These are phyloP conservation scores for Poecilia velifera DNA, from an alignment of 2,797 vertebrate species.

Conservation along the genomic window DNA sequence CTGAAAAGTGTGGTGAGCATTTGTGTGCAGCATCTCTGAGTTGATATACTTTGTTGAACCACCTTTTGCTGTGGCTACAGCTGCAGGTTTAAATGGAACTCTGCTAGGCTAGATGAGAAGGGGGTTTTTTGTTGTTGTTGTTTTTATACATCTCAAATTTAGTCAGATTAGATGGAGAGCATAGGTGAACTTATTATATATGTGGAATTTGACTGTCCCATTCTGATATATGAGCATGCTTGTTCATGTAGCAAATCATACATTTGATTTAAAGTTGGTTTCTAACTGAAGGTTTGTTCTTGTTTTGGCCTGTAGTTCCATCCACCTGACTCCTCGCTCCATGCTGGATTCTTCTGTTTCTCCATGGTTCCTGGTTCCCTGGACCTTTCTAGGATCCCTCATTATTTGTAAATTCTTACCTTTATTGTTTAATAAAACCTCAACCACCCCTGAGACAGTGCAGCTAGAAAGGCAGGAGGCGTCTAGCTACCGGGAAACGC, in stretches of 20 bases:
- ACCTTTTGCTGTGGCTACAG: background rate
- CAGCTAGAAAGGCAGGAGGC: too few relatives aligned
- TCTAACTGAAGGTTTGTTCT: background rate
- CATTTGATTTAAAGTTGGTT: too few relatives aligned
- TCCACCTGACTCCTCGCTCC: background rate
- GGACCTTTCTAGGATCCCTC: background rate
- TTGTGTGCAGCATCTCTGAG: background rate
- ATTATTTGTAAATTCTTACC: background rate
- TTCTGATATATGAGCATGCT: background rate
- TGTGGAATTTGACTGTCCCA: background rate
- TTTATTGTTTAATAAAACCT: background rate
- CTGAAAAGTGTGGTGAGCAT: constrained; percentile 1
- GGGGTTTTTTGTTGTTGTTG: background rate
- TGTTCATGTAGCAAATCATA: background rate
- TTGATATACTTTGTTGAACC: background rate
- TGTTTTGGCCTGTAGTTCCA: background rate
- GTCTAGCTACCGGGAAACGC: too few relatives aligned
- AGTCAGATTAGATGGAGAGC: background rate
- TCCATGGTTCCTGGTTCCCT: background rate
- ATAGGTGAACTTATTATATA: background rate
- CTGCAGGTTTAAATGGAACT: background rate
- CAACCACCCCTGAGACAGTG: too few relatives aligned
- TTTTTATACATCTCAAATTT: background rate
- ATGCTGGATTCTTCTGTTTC: too few relatives aligned
- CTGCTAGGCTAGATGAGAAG: background rate